These are phyloP conservation scores for Antechinus flavipes DNA, from an alignment of 2,113 vertebrate species.

Conservation along the genomic window DNA sequence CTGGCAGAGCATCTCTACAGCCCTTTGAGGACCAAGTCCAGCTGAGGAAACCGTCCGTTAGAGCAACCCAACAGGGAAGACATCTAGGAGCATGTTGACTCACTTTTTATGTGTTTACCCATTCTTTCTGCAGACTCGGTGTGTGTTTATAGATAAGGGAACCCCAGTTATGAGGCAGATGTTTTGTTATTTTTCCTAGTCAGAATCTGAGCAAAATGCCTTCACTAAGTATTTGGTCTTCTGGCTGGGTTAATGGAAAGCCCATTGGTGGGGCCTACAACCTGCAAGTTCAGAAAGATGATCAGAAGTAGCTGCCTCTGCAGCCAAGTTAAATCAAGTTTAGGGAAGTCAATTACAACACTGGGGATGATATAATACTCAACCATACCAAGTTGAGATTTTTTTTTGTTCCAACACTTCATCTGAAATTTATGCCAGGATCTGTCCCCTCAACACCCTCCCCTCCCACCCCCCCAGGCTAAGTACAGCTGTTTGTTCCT, in stretches of 20 bases:
- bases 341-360: neutral
- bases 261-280: neutral
- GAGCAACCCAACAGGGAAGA: neutral
- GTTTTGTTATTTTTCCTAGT: neutral
- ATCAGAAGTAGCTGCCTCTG: neutral
- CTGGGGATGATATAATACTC: neutral
- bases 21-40: too few species aligned
- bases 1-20: too few species aligned
- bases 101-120: neutral
- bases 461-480: too few species aligned
- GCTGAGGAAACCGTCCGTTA: too few species aligned
- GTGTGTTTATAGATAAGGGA: neutral
- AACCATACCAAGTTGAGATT: neutral
- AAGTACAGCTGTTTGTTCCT: too few species aligned
- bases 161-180: neutral
- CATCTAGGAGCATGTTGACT: neutral
- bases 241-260: neutral
- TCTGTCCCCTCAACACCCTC: too few species aligned
- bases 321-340: neutral
- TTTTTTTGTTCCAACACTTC: neutral
- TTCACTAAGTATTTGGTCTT: neutral
- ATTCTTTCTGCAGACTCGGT: neutral
- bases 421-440: too few species aligned
- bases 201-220: neutral
- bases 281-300: neutral